Evolutionary conservation across 2,888 invertebrate genomes (phyloP).

Genomic region (Caenorhabditis imperialis): DNA sequence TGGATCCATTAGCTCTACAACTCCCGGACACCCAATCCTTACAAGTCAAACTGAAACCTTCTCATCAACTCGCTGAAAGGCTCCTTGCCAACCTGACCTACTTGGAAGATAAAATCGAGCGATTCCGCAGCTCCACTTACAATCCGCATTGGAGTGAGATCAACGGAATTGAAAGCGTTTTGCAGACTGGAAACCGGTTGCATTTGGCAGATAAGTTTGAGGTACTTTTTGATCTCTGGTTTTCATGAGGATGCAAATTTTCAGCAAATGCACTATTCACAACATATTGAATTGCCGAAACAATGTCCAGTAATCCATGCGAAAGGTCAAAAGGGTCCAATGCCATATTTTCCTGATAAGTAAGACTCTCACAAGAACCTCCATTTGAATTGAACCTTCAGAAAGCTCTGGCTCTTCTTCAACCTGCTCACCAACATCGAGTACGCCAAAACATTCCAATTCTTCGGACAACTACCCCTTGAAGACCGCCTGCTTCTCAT

Average conservation of each 20-base stretch:
- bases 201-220: too few species aligned
- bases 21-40: constrained; percentile 7
- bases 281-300: constrained; percentile 25
- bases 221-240: too few species aligned
- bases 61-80: too few species aligned
- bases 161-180: too few species aligned
- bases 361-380: too few species aligned
- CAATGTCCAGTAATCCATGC: too few species aligned
- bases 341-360: too few species aligned
- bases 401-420: constrained; percentile 34
- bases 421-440: constrained; percentile 37
- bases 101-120: constrained; percentile 30
- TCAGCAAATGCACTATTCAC: too few species aligned
- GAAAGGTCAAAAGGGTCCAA: too few species aligned
- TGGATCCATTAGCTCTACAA: constrained; percentile 38
- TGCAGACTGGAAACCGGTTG: too few species aligned
- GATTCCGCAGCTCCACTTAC: constrained; percentile 24
- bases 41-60: constrained; percentile 3
- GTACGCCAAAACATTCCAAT: constrained; percentile 44
- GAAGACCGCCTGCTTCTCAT: constrained; percentile 22
- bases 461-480: constrained; percentile 19
- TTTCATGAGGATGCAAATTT: too few species aligned
- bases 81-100: constrained; percentile 22
- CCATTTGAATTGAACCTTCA: too few species aligned
- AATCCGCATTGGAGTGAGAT: constrained; percentile 37